phyloP scores from a whole-genome alignment of 2,113 vertebrate species.

The Lepus timidus region DNA sequence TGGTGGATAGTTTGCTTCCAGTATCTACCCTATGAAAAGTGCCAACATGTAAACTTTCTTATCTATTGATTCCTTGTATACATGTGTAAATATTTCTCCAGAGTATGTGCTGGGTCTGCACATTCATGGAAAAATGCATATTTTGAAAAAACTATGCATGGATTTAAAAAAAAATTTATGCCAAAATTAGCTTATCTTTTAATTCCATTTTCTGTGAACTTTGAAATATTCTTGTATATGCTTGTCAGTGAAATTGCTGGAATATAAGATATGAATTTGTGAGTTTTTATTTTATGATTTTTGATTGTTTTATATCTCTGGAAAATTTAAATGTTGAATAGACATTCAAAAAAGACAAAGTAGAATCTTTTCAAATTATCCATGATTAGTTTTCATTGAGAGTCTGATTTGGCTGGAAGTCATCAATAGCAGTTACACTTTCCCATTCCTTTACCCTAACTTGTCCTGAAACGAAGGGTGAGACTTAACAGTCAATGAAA shows the following conservation, averaged over 20 bases:
- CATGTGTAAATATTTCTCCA: neutral
- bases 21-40: neutral
- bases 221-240: neutral
- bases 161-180: too few relatives aligned
- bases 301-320: neutral
- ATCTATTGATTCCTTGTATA: neutral
- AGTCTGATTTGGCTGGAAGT: constrained; percentile 5
- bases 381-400: constrained; percentile 17
- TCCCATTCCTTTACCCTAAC: neutral
- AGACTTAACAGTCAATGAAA: neutral
- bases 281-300: neutral
- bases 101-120: neutral
- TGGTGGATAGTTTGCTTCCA: neutral
- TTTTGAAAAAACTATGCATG: too few relatives aligned
- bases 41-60: neutral
- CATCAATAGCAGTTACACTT: neutral
- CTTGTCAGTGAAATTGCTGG: neutral
- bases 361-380: constrained; percentile 26
- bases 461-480: neutral
- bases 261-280: neutral
- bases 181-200: too few relatives aligned
- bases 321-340: constrained; percentile 21
- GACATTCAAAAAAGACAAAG: neutral
- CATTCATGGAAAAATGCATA: too few relatives aligned
- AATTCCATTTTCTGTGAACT: too few relatives aligned